Percentiles rank a stretch among this genome's conserved stretches.
Evolutionary conservation across 2,888 invertebrate genomes (phyloP).

Genomic region (Nasonovia ribisnigri): DNA sequence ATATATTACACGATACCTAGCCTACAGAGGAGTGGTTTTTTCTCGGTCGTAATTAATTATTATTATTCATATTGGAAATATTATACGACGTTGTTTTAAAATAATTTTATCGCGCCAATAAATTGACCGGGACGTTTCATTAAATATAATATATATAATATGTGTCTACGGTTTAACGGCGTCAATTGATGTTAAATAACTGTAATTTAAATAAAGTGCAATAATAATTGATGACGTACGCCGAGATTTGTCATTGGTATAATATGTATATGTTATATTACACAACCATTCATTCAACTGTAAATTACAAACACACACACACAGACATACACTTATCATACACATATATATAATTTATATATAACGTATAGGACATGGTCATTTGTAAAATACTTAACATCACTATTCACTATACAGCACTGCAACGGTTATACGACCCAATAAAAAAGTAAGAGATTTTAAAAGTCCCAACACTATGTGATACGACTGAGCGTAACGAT

Average conservation of each 20-base stretch:
- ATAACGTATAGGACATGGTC: neutral
- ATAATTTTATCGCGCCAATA: constrained; percentile 40
- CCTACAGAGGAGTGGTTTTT: neutral
- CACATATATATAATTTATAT: neutral
- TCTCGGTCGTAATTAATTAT: constrained; percentile 26
- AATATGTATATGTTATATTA: neutral
- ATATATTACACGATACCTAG: neutral
- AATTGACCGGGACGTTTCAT: constrained; percentile 22
- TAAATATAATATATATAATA: neutral
- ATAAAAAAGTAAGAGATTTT: constrained; percentile 33
- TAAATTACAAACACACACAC: neutral
- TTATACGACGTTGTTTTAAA: constrained; percentile 38
- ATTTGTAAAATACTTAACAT: constrained; percentile 43
- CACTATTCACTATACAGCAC: neutral
- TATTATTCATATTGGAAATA: neutral
- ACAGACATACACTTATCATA: neutral
- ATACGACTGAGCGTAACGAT: neutral
- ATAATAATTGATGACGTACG: constrained; percentile 23
- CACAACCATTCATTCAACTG: neutral
- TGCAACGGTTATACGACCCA: constrained; percentile 47
- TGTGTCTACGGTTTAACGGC: neutral
- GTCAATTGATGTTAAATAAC: constrained; percentile 35
- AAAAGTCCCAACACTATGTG: neutral
- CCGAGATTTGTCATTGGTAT: constrained; percentile 23
- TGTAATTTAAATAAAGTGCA: constrained; percentile 40